These are phyloP conservation scores for Euura saliciscinereae DNA, from an alignment of 1,140 invertebrate genomes.

Conservation along the genomic window DNA sequence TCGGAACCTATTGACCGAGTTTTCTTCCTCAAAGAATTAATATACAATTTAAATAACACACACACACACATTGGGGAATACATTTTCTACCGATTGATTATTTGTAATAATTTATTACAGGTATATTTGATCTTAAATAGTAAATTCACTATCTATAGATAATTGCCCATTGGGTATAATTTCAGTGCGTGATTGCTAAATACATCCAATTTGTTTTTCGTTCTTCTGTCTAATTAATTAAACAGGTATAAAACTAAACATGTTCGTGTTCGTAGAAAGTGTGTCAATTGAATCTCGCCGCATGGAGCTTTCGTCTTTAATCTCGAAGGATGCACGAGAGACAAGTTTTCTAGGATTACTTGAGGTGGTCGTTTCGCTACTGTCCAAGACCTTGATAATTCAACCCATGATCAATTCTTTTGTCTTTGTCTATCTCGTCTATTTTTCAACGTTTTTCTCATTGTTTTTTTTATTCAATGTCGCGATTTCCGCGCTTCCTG, in stretches of 20 bases:
- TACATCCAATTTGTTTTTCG: no score
- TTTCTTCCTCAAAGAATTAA: not conserved
- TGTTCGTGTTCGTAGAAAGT: no score
- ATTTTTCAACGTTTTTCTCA: not conserved
- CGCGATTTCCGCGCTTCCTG: not conserved
- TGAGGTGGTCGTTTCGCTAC: no score
- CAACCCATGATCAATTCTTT: not conserved
- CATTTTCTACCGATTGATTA: not conserved
- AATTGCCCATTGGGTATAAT: constrained; percentile 17
- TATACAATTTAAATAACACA: no score
- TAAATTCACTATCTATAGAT: constrained; percentile 47
- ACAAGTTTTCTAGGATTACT: no score
- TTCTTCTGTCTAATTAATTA: no score
- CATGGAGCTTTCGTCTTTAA: no score
- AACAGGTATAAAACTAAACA: no score
- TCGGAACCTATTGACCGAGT: not conserved
- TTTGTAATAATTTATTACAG: constrained; percentile 53
- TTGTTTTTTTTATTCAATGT: not conserved
- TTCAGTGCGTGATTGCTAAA: not conserved
- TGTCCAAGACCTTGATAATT: not conserved
- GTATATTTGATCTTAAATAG: constrained; percentile 43
- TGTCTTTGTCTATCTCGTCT: not conserved
- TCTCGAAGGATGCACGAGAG: no score
- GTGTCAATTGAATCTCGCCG: no score
- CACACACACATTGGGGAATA: not conserved